Evolutionary conservation across 1,140 invertebrate genomes (phyloP).

Genomic region (Leucophenga varia): DNA sequence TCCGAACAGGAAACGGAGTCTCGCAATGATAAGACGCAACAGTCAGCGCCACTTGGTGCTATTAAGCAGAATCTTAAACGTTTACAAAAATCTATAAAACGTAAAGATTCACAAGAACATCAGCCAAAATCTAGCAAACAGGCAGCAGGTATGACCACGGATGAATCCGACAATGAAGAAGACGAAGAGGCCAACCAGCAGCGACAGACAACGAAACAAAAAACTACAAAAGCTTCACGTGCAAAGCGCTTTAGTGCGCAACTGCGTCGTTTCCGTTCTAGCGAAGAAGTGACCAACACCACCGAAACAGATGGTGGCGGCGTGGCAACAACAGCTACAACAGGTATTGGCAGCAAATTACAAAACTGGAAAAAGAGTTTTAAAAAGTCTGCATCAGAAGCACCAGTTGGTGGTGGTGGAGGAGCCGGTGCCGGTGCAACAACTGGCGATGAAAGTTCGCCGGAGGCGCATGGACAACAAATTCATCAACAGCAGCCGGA

Average conservation of each 20-base stretch:
- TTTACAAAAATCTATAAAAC: slow-evolving; percentile 12
- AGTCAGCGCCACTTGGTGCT: not conserved
- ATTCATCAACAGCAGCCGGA: no score
- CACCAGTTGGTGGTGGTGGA: no score
- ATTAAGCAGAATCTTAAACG: slow-evolving; percentile 15
- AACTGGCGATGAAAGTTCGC: slow-evolving; percentile 5
- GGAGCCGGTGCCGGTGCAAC: not conserved
- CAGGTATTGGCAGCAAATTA: slow-evolving; percentile 5
- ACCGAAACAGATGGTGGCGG: not conserved
- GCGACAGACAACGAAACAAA: not conserved
- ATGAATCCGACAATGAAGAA: slow-evolving; percentile 4
- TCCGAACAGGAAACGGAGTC: no score
- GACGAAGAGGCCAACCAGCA: no score
- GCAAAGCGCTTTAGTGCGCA: no score
- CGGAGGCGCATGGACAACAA: no score
- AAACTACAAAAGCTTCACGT: slow-evolving; percentile 1
- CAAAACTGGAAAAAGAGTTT: slow-evolving; percentile 19
- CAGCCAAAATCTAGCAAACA: not conserved
- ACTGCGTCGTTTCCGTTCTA: slow-evolving; percentile 6
- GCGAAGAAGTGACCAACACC: slow-evolving; percentile 4
- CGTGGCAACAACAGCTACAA: no score
- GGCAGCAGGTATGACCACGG: not conserved
- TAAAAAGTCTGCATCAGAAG: no score
- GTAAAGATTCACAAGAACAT: slow-evolving; percentile 8
- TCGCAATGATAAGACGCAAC: not conserved